Base-by-base conservation (phyloP, 2,888 invertebrate species). In the Drosophila neutralis region DNA sequence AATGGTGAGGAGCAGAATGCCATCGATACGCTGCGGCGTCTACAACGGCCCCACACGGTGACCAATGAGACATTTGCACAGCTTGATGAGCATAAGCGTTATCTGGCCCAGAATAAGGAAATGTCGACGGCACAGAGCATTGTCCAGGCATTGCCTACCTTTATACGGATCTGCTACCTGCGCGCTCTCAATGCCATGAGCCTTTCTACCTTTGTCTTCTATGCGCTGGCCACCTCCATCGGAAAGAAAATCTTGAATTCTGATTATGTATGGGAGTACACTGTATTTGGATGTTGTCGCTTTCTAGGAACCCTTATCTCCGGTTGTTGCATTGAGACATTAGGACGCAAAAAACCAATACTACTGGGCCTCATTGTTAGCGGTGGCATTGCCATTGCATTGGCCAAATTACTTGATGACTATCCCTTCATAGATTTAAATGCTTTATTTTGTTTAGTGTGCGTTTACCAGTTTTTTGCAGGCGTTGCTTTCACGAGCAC, bases 31-130 rank as follows among this genome's bases (percentile, higher is more conserved):
- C 64, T 92, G 33, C 84, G 91, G 1, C 83, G 86, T 4, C 73
- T 92, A 6, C 92, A 92, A 54, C 69, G 68, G 2, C 89, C 91
- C 0, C 27, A 54, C 3, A 62, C 63, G 0, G 27, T 86, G 15
- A 90, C 85, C 1, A 60, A 76, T 1, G 90, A 91, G 52, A 91
- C 91, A 0, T 88, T 85, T 42, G 71, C 71, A 1, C 84, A 79
- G 40, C 61, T 91, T 45, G 84, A 88, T 15, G 92, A 92, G 54
- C 90, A 83, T 48, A 92, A 91, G 45, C 75, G 70, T 1, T 89
- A 92, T 40, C 27, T 93, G 42, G 83, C 80, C 3, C 75, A 83
- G 13, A 92, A 89, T 66, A 80, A 74, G 33, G 65, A 78, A 10
- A n/a, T 91, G 13, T 70, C 77, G 0, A 31, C 7, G 2, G 1